phyloP scores from a whole-genome alignment of 2,888 invertebrate genomes.

The Drosophila monieri region DNA sequence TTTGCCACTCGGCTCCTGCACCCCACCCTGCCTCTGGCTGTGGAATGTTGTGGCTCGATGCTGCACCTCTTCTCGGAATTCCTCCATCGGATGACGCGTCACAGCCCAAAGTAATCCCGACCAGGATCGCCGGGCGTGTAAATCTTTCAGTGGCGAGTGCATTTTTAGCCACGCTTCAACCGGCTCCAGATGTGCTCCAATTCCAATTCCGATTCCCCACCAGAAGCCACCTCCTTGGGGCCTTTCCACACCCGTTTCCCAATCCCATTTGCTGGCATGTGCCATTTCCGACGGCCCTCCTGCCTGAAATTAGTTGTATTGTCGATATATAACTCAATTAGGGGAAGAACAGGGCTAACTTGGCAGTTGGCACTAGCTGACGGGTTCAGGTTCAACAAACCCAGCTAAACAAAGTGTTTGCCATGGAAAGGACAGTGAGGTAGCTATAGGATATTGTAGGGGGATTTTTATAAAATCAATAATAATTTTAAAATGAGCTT shows the following conservation, averaged over 20 bases:
- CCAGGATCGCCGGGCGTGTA: slow-evolving; percentile 47
- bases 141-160: slow-evolving; percentile 67
- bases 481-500: too few species aligned
- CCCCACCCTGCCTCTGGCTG: slow-evolving; percentile 10
- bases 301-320: slow-evolving; percentile 41
- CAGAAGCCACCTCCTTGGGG: slow-evolving; percentile 9
- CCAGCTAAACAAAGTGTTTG: slow-evolving; percentile 15
- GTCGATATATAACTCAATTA: slow-evolving; percentile 40
- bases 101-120: slow-evolving; percentile 48
- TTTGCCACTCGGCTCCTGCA: background rate
- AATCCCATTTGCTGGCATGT: slow-evolving; percentile 23
- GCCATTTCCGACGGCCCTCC: slow-evolving; percentile 57
- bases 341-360: slow-evolving; percentile 28
- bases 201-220: background rate
- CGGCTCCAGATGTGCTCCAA: slow-evolving; percentile 59
- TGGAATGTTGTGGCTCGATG: slow-evolving; percentile 52
- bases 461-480: background rate
- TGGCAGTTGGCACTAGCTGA: slow-evolving; percentile 15
- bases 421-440: background rate
- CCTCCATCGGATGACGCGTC: slow-evolving; percentile 66
- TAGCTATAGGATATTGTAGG: background rate
- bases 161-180: slow-evolving; percentile 38
- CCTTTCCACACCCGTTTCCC: slow-evolving; percentile 27
- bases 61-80: slow-evolving; percentile 76
- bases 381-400: slow-evolving; percentile 41